Evolutionary conservation across 2,888 invertebrate species (phyloP).

Genomic region (Lasioglossum zephyrum): DNA sequence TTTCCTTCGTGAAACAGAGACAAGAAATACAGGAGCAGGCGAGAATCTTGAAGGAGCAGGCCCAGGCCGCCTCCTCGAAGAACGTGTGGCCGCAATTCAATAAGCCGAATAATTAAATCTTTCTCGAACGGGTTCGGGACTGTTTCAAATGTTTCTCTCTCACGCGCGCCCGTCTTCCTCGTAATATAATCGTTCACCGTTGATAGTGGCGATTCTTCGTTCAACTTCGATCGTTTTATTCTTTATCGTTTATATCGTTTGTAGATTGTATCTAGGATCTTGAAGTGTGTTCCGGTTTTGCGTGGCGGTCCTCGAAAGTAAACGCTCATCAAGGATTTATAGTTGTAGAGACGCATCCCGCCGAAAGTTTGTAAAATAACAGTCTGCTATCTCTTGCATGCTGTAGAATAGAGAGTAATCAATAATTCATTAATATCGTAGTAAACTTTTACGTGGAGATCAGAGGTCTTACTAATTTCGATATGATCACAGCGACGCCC

Average conservation of each 20-base stretch:
- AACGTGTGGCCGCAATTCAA: conserved; percentile 84
- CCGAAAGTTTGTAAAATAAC: conserved; percentile 57
- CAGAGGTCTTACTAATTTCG: conserved; percentile 59
- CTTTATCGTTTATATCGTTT: conserved; percentile 11
- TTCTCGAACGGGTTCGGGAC: conserved; percentile 57
- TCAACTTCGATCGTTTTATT: conserved; percentile 2
- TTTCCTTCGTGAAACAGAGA: conserved; percentile 92
- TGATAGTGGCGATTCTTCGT: conserved; percentile 22
- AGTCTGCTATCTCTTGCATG: conserved; percentile 61
- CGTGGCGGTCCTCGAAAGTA: conserved; percentile 28
- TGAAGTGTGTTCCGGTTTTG: conserved; percentile 30
- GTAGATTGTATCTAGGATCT: conserved; percentile 39
- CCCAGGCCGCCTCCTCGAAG: conserved; percentile 81
- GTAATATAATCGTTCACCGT: conserved; percentile 2
- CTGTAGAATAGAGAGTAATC: conserved; percentile 62
- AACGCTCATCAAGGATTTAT: conserved; percentile 17
- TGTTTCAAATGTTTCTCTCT: conserved; percentile 61
- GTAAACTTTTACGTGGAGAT: conserved; percentile 34
- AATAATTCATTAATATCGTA: conserved; percentile 56
- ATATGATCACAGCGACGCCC: conserved; percentile 41
- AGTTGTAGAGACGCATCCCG: conserved; percentile 15
- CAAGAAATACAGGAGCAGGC: conserved; percentile 87
- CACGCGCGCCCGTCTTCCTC: not conserved
- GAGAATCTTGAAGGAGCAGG: conserved; percentile 85
- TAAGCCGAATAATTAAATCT: conserved; percentile 80